Percentiles rank a stretch among this genome's conserved stretches.
Evolutionary conservation across 2,888 invertebrate species (phyloP).

Genomic region (Mesorhabditis spiculigera): DNA sequence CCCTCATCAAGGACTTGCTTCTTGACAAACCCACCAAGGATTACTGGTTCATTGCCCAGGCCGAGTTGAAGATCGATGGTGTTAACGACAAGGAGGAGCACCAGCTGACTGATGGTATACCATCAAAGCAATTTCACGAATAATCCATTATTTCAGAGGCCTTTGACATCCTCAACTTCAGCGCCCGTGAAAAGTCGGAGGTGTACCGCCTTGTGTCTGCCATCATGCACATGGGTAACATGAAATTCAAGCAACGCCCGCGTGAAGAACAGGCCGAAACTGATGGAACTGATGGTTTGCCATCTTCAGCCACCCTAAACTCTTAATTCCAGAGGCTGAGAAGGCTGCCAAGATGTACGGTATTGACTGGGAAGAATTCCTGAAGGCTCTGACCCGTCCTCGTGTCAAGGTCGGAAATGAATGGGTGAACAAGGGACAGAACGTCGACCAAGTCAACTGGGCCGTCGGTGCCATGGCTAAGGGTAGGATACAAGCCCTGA

Average conservation of each 20-base stretch:
- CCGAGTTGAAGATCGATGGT: constrained; percentile 84
- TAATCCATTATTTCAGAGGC: constrained; percentile 67
- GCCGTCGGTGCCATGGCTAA: constrained; percentile 61
- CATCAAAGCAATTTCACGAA: neutral
- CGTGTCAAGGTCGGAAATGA: constrained; percentile 64
- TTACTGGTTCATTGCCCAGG: constrained; percentile 90
- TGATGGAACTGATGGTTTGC: constrained; percentile 49
- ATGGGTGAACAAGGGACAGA: constrained; percentile 64
- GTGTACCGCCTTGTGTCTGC: constrained; percentile 95
- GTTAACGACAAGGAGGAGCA: constrained; percentile 88
- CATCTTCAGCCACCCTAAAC: constrained; percentile 19
- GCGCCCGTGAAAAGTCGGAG: constrained; percentile 88
- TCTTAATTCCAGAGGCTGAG: constrained; percentile 35
- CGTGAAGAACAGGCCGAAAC: constrained; percentile 97
- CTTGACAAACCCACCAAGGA: constrained; percentile 85
- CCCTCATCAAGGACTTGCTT: constrained; percentile 61
- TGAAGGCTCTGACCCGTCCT: constrained; percentile 63
- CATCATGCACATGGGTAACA: constrained; percentile 99
- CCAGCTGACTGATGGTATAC: constrained; percentile 62
- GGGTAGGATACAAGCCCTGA: constrained; percentile 18
- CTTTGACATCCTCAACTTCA: constrained; percentile 97
- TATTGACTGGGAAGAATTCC: constrained; percentile 51
- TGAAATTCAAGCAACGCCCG: constrained; percentile 99
- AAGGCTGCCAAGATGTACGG: constrained; percentile 55
- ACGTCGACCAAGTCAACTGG: constrained; percentile 61